phyloP scores from a whole-genome alignment of 2,113 vertebrate genomes.

The Podarcis muralis region DNA sequence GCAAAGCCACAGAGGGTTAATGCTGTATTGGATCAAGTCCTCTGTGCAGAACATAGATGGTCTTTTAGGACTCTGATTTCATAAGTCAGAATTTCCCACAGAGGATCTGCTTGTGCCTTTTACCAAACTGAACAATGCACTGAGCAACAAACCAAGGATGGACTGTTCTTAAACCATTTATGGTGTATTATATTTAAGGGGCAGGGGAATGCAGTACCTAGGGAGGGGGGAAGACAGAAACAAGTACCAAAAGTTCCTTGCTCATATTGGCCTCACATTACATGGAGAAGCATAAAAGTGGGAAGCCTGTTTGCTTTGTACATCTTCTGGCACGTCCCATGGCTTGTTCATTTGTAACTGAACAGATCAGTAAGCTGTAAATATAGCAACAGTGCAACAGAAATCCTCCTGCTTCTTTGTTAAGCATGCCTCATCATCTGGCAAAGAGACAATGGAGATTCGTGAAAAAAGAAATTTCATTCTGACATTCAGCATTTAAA shows the following conservation, averaged over 20 bases:
- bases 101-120: accelerated
- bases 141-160: not conserved
- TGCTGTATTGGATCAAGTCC: not conserved
- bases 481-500: not conserved
- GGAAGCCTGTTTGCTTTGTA: not conserved
- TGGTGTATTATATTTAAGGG: not conserved
- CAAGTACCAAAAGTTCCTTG: not conserved
- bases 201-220: not conserved
- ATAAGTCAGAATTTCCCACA: constrained; percentile 25
- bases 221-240: not conserved
- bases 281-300: not conserved
- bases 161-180: constrained; percentile 4
- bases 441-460: not conserved
- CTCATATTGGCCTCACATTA: not conserved
- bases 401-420: not conserved
- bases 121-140: constrained; percentile 13
- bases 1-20: too few relatives aligned
- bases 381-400: not conserved
- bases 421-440: not conserved
- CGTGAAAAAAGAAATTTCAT: not conserved
- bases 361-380: not conserved
- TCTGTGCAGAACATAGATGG: not conserved
- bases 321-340: not conserved
- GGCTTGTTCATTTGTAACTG: not conserved
- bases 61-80: too few relatives aligned